phyloP scores from a whole-genome alignment of 1,140 invertebrate species.

The Coenobita brevimanus region DNA sequence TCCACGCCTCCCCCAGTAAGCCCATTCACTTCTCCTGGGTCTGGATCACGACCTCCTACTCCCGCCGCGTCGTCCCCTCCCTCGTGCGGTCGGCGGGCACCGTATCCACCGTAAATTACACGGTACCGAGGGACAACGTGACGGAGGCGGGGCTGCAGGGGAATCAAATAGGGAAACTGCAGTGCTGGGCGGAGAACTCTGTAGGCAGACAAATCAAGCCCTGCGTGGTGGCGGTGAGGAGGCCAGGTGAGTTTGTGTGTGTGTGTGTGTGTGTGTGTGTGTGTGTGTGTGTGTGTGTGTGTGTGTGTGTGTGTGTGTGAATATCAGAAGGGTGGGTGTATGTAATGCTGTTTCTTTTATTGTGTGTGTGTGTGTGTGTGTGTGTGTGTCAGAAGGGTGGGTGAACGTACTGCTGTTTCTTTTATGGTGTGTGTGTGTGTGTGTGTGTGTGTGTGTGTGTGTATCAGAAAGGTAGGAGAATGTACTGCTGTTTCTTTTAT shows the following conservation, averaged over 20 bases:
- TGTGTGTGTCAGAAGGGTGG: no score
- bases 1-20: conserved; percentile 46
- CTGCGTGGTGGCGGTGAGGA: conserved; percentile 54
- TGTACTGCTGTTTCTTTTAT: no score
- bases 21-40: conserved; percentile 68
- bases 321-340: no score
- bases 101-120: conserved; percentile 55
- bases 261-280: no score
- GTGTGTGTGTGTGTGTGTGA: neutral
- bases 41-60: conserved; percentile 56
- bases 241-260: conserved; percentile 45
- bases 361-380: no score
- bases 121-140: conserved; percentile 61
- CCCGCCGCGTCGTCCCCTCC: conserved; percentile 53
- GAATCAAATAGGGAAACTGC: conserved; percentile 42
- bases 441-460: no score
- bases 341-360: no score
- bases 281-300: no score
- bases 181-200: conserved; percentile 66
- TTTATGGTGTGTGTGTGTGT: no score
- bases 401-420: no score
- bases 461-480: no score
- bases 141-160: conserved; percentile 40
- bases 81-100: conserved; percentile 52
- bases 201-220: conserved; percentile 56